Percentiles rank a stretch among this genome's conserved stretches.
Conservation (phyloP, 1,140 invertebrate species). For the Orchestia grillus region DNA sequence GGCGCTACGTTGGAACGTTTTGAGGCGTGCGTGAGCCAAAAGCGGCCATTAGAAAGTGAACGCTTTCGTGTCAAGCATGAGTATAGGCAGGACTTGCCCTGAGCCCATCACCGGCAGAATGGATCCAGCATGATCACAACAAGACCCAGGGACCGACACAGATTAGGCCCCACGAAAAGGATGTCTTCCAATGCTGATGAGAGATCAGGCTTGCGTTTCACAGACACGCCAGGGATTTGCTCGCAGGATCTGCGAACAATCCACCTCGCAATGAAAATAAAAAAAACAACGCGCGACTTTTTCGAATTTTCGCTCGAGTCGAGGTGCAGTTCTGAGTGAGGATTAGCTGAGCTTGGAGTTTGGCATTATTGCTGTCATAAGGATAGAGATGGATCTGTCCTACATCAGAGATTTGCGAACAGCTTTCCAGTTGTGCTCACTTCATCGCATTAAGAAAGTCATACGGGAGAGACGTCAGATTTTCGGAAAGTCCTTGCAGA, state of each 20-base stretch:
- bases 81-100: conserved; percentile 27
- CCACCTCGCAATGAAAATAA: neutral
- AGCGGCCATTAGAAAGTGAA: conserved; percentile 31
- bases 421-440: neutral
- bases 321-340: neutral
- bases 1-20: neutral
- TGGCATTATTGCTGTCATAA: neutral
- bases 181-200: conserved; percentile 50
- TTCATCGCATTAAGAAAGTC: neutral
- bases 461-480: neutral
- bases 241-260: neutral
- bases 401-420: neutral
- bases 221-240: conserved; percentile 43
- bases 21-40: neutral
- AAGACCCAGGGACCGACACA: conserved; percentile 16
- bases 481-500: neutral
- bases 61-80: conserved; percentile 50
- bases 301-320: neutral
- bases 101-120: conserved; percentile 33
- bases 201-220: conserved; percentile 26
- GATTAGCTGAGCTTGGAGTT: neutral
- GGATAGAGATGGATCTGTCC: neutral
- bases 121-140: conserved; percentile 47
- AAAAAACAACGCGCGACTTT: neutral
- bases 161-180: conserved; percentile 45